A percentile compares a stretch with the other conserved stretches of the same genome.
Evolutionary conservation across 2,113 vertebrate genomes (phyloP).

Genomic region (Pseudolaguvia tuberculata): DNA sequence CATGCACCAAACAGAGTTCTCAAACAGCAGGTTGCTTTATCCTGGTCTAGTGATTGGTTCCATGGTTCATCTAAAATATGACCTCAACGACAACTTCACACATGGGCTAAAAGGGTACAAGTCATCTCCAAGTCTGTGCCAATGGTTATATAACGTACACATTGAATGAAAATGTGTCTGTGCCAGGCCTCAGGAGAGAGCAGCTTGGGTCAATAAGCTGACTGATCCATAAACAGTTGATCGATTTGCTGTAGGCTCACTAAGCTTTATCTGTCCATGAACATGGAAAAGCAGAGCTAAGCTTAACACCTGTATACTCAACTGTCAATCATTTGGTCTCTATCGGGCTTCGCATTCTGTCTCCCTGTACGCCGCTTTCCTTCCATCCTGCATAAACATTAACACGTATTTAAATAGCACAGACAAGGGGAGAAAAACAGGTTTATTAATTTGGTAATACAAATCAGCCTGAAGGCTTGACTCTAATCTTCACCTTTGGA

Average conservation of each 20-base stretch:
- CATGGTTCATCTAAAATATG: no score
- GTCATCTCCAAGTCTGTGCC: neutral
- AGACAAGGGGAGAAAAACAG: neutral
- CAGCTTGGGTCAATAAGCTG: slow-evolving; percentile 6
- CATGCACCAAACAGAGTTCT: neutral
- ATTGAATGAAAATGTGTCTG: neutral
- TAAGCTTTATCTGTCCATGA: neutral
- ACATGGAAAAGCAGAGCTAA: neutral
- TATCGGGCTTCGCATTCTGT: neutral
- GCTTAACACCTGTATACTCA: neutral
- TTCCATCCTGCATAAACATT: neutral
- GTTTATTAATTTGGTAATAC: neutral
- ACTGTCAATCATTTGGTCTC: neutral
- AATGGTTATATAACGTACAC: neutral
- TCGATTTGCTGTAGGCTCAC: slow-evolving; percentile 14
- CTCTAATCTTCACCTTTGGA: slow-evolving; percentile 1
- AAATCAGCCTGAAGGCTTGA: slow-evolving; percentile 5
- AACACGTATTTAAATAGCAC: neutral
- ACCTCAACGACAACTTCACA: neutral
- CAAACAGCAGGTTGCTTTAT: no score
- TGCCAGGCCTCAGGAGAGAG: neutral
- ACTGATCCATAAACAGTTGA: slow-evolving; percentile 24
- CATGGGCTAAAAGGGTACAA: no score
- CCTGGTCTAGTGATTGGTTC: no score
- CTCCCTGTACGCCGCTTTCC: neutral